phyloP scores from a whole-genome alignment of 2,888 invertebrate species.

The Prostheceraeus crozeri region DNA sequence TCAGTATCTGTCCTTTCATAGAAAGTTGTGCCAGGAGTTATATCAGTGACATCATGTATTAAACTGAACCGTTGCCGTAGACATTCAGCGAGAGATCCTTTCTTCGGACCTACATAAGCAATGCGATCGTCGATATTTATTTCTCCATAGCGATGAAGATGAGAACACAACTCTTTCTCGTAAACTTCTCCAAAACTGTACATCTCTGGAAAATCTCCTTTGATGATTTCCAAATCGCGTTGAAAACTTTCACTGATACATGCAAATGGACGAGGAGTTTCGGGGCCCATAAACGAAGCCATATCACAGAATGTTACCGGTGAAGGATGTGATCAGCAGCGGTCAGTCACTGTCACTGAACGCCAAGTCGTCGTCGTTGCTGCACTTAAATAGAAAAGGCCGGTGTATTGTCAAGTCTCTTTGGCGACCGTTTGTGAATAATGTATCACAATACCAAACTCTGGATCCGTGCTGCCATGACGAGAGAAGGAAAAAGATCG shows the following conservation, averaged over 20 bases:
- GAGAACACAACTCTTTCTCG: constrained; percentile 46
- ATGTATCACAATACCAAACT: too few relatives aligned
- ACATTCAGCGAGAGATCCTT: constrained; percentile 46
- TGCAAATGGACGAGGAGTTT: constrained; percentile 49
- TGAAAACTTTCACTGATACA: constrained; percentile 50
- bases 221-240: constrained; percentile 44
- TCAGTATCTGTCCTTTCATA: constrained; percentile 46
- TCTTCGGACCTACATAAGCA: constrained; percentile 50
- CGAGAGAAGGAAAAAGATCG: too few relatives aligned
- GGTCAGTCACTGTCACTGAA: too few relatives aligned
- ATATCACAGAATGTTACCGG: too few relatives aligned
- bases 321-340: too few relatives aligned
- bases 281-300: constrained; percentile 46
- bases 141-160: constrained; percentile 49
- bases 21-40: constrained; percentile 50
- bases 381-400: too few relatives aligned
- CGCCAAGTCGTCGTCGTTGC: too few relatives aligned
- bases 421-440: too few relatives aligned
- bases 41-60: constrained; percentile 46
- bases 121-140: constrained; percentile 48
- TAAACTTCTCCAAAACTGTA: constrained; percentile 48
- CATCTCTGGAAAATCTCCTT: constrained; percentile 39
- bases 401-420: too few relatives aligned
- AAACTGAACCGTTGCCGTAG: constrained; percentile 48
- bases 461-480: too few relatives aligned